A percentile compares a stretch with the other conserved stretches of the same genome.
Conservation (phyloP, 2,113 vertebrate species). For the Malaclemys terrapin region DNA sequence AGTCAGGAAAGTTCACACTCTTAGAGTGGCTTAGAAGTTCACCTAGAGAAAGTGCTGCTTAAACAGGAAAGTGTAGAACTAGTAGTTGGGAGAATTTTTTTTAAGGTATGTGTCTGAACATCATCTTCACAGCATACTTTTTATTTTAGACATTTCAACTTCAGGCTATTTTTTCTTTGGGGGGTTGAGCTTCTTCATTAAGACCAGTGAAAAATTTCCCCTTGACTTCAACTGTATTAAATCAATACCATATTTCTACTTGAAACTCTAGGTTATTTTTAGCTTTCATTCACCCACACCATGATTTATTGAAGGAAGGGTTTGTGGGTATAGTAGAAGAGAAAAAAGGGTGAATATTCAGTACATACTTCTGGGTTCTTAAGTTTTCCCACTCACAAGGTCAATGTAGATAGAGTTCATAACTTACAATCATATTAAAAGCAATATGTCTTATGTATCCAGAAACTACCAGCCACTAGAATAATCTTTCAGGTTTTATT, state of each 20-base stretch:
- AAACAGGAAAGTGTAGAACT: neutral
- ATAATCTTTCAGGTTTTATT: neutral
- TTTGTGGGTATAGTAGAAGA: neutral
- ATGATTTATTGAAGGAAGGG: neutral
- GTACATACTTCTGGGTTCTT: neutral
- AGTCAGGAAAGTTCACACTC: neutral
- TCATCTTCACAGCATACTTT: neutral
- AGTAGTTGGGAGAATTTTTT: neutral
- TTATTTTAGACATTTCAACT: neutral
- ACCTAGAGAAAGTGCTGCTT: neutral
- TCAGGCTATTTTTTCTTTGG: neutral
- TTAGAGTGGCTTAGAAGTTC: neutral
- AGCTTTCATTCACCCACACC: neutral
- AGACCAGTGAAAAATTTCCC: neutral
- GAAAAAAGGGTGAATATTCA: neutral
- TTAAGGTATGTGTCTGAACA: neutral
- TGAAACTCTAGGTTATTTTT: neutral
- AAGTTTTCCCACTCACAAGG: neutral
- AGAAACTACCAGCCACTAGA: neutral
- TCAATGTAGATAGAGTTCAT: neutral
- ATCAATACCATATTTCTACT: neutral
- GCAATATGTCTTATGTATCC: neutral
- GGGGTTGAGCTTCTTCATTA: neutral
- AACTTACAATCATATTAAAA: neutral
- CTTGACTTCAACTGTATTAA: neutral